Evolutionary conservation across 1,140 invertebrate genomes (phyloP), one percentile per base, ranked within the genome.

Genomic region (Neuroterus valhalla): DNA sequence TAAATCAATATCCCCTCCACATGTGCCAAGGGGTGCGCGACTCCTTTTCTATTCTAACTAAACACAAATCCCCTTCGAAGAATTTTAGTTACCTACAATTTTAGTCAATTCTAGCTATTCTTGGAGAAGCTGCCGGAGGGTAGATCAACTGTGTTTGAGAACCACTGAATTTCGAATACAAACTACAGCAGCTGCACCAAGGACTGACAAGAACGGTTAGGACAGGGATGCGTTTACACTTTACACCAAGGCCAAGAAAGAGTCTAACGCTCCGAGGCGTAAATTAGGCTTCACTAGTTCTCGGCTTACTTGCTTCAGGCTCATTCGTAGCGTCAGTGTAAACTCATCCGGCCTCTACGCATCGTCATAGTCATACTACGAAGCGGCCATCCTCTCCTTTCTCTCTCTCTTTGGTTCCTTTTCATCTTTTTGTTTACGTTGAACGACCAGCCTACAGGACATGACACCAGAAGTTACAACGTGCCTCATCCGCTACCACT

Each of bases 1-100:
- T 82, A 81, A 84, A 84, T 84, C 82, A 82, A 84, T 84, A 84
- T 82, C 77, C 74, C 75, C 73, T 62, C 76, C 5, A 72, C 69
- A 69, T 72, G 66, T 46, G 68, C 69, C 74, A 74, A 66, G 68
- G 68, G 55, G 38, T 26, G 55, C 55, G 72, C 68, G 11, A 72
- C 50, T 48, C 31, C 23, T 62, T 70, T 50, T 68, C 75, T 75
- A 80, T 76, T 72, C 38, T 66, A 77, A 44, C 79, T 78, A 77
- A n/a, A n/a, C 74, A 44, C n/a, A 48, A 48, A 17, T 48, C 17
- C 6, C 14, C n/a, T 48, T 48, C 17, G 1, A 48, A 1, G n/a
- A 15, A 38, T 10, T 38, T 38, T 1, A 38, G 31, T 38, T 38
- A 38, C 31, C 31, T 38, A 48, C 46, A 48, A 17, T 48, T 48